Percentiles rank a stretch among this genome's conserved stretches.
Evolutionary conservation across 2,888 invertebrate species (phyloP).

Genomic region (Acleris literana): DNA sequence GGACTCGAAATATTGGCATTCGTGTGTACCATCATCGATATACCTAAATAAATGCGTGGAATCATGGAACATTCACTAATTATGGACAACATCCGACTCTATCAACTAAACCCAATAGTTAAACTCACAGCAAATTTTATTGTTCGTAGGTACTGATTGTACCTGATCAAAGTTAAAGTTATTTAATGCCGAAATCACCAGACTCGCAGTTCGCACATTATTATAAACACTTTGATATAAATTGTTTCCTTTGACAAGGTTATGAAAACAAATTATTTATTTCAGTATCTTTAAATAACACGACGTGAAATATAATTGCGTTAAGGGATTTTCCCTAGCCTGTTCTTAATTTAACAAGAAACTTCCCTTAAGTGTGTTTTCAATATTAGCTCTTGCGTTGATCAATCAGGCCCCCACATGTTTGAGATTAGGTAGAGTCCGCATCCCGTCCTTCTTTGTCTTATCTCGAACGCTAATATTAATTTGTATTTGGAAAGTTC

Average conservation of each 20-base stretch:
- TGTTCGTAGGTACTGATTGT: too few relatives aligned
- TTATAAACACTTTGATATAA: too few relatives aligned
- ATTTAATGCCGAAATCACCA: too few relatives aligned
- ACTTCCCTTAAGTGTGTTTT: conserved; percentile 8
- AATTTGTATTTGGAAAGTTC: conserved; percentile 65
- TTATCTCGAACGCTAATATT: conserved; percentile 67
- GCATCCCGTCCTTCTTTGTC: conserved; percentile 58
- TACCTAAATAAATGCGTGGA: too few relatives aligned
- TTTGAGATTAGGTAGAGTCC: conserved; percentile 43
- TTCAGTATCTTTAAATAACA: background rate
- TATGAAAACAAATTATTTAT: background rate
- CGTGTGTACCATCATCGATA: too few relatives aligned
- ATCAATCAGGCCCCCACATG: conserved; percentile 50
- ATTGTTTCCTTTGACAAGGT: background rate
- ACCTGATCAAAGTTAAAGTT: too few relatives aligned
- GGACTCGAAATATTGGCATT: too few relatives aligned
- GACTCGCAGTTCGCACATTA: too few relatives aligned
- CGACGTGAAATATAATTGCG: background rate
- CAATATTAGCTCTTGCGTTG: conserved; percentile 38
- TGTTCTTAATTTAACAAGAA: background rate
- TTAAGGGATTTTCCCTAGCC: background rate
- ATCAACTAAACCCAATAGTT: too few relatives aligned
- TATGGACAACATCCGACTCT: too few relatives aligned
- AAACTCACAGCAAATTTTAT: too few relatives aligned
- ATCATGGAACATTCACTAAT: too few relatives aligned